These are phyloP conservation scores for Enteromius fasciolatus DNA, from an alignment of 2,797 vertebrate genomes.

Conservation along the genomic window DNA sequence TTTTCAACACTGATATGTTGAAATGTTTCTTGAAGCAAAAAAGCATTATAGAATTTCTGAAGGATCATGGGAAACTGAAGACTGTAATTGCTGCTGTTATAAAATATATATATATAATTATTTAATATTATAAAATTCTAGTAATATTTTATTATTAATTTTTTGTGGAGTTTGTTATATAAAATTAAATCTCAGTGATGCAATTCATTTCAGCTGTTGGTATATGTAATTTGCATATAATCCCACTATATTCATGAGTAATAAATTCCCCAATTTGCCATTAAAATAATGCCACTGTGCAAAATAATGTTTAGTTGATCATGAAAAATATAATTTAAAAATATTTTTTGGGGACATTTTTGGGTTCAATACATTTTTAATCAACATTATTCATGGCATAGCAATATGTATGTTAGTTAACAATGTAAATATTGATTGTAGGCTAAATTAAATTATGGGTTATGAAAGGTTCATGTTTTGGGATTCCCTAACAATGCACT, in stretches of 20 bases:
- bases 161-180: slow-evolving; percentile 12
- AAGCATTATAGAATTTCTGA: neutral
- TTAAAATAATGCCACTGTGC: neutral
- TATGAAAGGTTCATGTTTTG: too few species aligned
- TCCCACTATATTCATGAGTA: neutral
- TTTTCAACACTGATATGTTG: neutral
- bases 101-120: too few species aligned
- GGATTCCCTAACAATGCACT: too few species aligned
- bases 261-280: neutral
- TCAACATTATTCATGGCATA: neutral
- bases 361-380: neutral
- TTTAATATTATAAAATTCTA: neutral
- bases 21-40: neutral
- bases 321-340: too few species aligned
- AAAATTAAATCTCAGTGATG: neutral
- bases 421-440: neutral
- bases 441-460: too few species aligned
- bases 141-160: neutral
- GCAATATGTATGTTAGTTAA: neutral
- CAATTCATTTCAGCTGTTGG: neutral
- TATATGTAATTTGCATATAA: slow-evolving; percentile 2
- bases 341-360: neutral
- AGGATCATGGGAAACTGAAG: neutral
- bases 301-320: neutral
- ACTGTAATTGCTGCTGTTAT: neutral